Conservation (phyloP, 2,888 invertebrate species). For the Sialis fuliginosa region DNA sequence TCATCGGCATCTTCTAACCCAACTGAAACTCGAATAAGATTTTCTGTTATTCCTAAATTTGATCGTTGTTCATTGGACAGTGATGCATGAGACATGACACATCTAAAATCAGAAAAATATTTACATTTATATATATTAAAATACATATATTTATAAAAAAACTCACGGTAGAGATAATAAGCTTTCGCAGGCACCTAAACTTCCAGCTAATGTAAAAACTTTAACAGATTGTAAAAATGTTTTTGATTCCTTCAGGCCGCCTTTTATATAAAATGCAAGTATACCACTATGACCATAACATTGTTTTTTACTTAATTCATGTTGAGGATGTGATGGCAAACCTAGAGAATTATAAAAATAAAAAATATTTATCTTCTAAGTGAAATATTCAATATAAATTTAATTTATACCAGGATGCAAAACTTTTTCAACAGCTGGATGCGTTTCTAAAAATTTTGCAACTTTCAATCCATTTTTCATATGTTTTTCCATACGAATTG, state of each 20-base stretch:
- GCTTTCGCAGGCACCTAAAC: constrained; percentile 89
- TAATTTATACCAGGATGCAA: constrained; percentile 52
- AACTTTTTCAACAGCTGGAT: constrained; percentile 64
- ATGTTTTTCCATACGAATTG: constrained; percentile 81
- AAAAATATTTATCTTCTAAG: not conserved
- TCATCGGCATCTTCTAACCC: constrained; percentile 81
- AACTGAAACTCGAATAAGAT: constrained; percentile 72
- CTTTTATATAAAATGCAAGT: constrained; percentile 74
- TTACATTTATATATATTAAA: not conserved
- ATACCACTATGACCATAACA: constrained; percentile 82
- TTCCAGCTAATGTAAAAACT: constrained; percentile 78
- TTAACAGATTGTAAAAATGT: constrained; percentile 59
- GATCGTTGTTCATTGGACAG: constrained; percentile 58
- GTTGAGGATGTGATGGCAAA: constrained; percentile 71
- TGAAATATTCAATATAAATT: no score
- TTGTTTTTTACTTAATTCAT: constrained; percentile 62
- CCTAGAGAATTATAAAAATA: constrained; percentile 25
- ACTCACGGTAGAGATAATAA: constrained; percentile 86
- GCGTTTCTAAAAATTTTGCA: constrained; percentile 64
- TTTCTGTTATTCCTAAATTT: constrained; percentile 64
- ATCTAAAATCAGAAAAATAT: constrained; percentile 34
- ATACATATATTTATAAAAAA: constrained; percentile 3
- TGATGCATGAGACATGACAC: constrained; percentile 89
- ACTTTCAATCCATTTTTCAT: constrained; percentile 58
- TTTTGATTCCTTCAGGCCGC: constrained; percentile 50